phyloP scores from a whole-genome alignment of 35 echinoderm and acorn worm genomes.

The Diadema setosum region DNA sequence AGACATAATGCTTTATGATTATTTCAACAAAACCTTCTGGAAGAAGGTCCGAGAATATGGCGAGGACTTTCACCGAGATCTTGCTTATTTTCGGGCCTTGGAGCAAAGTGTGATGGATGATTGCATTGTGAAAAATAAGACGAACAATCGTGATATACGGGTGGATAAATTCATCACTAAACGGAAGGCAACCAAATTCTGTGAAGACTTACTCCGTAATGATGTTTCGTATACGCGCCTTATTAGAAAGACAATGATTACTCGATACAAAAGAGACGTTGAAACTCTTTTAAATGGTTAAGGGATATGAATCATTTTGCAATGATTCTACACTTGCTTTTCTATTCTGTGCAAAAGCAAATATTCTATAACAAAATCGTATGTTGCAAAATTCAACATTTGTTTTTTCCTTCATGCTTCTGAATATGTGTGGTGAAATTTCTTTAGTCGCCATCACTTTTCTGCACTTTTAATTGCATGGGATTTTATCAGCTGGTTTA shows the following conservation, averaged over 20 bases:
- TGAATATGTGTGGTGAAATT: too few species aligned
- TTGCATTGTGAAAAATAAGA: background rate
- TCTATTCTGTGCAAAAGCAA: too few species aligned
- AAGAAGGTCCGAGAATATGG: slow-evolving; percentile 50
- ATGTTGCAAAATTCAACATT: too few species aligned
- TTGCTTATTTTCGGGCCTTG: background rate
- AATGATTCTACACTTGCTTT: too few species aligned
- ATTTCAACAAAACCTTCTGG: slow-evolving; percentile 83
- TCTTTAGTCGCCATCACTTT: too few species aligned
- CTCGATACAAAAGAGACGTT: too few species aligned
- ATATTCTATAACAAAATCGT: too few species aligned
- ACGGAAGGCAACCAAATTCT: background rate
- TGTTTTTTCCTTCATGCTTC: too few species aligned
- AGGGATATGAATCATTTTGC: too few species aligned
- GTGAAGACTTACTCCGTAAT: background rate
- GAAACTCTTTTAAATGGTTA: too few species aligned
- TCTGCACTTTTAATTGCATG: too few species aligned
- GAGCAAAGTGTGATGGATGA: background rate
- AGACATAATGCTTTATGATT: slow-evolving; percentile 46
- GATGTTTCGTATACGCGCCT: background rate
- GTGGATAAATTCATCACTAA: background rate
- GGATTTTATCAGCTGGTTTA: too few species aligned
- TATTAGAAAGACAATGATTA: background rate
- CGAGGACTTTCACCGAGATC: slow-evolving; percentile 2
- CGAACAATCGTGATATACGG: background rate